Base-by-base conservation (phyloP, 2,888 invertebrate genomes). In the Ectemnius continuus region DNA sequence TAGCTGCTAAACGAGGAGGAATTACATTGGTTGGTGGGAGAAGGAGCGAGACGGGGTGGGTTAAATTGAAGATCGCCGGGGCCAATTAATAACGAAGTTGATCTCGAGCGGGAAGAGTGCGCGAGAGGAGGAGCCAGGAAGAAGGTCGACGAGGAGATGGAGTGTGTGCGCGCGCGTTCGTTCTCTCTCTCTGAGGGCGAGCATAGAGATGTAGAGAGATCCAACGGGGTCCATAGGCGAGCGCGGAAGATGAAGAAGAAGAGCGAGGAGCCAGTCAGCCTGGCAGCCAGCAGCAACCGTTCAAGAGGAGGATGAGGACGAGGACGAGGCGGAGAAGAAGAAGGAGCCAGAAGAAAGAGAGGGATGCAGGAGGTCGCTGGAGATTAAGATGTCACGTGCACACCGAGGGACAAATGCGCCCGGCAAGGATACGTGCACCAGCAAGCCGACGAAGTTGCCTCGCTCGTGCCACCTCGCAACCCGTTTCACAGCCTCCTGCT, bases 321-420 rank as follows among this genome's bases (percentile, higher is more conserved):
- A n/a, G n/a, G n/a, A n/a, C n/a, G n/a, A n/a, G 46, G 36, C 16
- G 13, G 63, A 60, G n/a, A n/a, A n/a, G n/a, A n/a, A 23, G 26
- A 18, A 20, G 28, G 36, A 61, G 18, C 28, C 58, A 18, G 46
- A 18, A 16, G 57, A 59, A 23, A 45, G 58, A 48, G 56, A 64
- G 45, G 59, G 58, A 67, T 36, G 65, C 36, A 36, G 67, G 46
- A 58, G 52, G 13, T 14, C 52, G 61, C 48, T 61, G 63, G 70
- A 86, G 86, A 88, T 87, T 88, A 86, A 88, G 85, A 88, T 87
- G 87, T 87, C 86, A 86, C 86, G 85, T 81, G 84, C 85, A 82
- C 80, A 78, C 78, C 81, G 73, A 76, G 82, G 81, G 82, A 82
- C 83, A 84, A 81, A 86, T 80, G 77, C 76, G 75, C 67, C 67